Conservation (phyloP, 1,140 invertebrate genomes). For the Zaprionus capensis region DNA sequence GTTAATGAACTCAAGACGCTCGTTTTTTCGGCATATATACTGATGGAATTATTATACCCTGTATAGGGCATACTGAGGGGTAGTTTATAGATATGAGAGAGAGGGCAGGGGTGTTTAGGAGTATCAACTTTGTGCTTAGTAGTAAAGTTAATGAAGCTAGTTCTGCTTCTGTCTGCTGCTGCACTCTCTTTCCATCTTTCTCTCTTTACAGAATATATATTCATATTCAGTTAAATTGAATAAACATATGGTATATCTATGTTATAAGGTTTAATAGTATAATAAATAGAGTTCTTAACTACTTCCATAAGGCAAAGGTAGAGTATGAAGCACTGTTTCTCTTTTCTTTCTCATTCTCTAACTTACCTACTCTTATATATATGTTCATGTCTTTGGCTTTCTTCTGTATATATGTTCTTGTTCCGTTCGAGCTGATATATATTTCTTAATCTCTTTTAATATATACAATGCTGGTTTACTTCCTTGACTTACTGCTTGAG, state of each 20-base stretch:
- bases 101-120: background rate
- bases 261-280: too few species aligned
- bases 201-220: too few species aligned
- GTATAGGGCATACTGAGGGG: background rate
- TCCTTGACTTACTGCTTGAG: background rate
- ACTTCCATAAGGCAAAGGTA: too few species aligned
- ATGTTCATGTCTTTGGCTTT: background rate
- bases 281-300: too few species aligned
- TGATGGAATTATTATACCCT: slow-evolving; percentile 51
- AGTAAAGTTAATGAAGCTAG: too few species aligned
- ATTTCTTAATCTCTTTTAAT: background rate
- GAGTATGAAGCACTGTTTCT: background rate
- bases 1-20: slow-evolving; percentile 72
- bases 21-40: slow-evolving; percentile 51
- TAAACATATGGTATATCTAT: too few species aligned
- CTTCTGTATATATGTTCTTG: background rate
- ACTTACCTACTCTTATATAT: background rate
- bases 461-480: too few species aligned
- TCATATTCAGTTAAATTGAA: too few species aligned
- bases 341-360: background rate
- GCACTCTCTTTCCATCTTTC: too few species aligned
- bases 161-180: too few species aligned
- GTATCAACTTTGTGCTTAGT: too few species aligned
- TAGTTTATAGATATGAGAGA: background rate
- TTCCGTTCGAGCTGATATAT: background rate